phyloP scores from a whole-genome alignment of 2,797 vertebrate species.

The Sebastes itinus region DNA sequence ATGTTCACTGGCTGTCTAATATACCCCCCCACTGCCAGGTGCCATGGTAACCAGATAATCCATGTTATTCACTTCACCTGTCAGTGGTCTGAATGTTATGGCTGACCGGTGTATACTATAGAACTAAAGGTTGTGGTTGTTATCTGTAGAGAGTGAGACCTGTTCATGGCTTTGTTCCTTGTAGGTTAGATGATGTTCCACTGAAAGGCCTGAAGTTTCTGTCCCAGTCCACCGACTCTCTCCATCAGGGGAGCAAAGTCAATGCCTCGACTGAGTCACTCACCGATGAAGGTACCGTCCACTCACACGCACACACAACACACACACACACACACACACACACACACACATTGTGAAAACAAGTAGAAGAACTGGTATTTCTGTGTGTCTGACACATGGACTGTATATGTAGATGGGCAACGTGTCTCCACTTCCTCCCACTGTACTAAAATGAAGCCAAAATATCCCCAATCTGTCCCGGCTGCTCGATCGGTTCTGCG shows the following conservation, averaged over 20 bases:
- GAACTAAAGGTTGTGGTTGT: background rate
- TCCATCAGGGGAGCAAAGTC: conserved; percentile 90
- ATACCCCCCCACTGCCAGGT: no score
- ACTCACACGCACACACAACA: no score
- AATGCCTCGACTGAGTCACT: conserved; percentile 93
- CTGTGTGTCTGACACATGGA: background rate
- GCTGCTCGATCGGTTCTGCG: no score
- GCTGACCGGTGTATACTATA: background rate
- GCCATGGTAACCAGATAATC: no score
- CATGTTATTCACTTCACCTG: no score
- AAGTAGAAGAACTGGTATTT: background rate
- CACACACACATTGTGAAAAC: background rate
- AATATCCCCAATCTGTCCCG: no score
- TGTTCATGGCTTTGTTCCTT: background rate
- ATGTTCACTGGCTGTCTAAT: no score
- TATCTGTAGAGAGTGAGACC: background rate
- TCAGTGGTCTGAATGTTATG: no score
- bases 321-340: background rate
- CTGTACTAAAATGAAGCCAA: background rate
- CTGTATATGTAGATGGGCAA: background rate
- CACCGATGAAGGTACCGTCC: conserved; percentile 89
- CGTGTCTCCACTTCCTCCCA: background rate
- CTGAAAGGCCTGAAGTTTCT: conserved; percentile 86
- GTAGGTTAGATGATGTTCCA: conserved; percentile 87
- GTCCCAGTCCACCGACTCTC: conserved; percentile 93